Conservation (phyloP, 1,140 invertebrate genomes). For the Dendrolimus punctatus region DNA sequence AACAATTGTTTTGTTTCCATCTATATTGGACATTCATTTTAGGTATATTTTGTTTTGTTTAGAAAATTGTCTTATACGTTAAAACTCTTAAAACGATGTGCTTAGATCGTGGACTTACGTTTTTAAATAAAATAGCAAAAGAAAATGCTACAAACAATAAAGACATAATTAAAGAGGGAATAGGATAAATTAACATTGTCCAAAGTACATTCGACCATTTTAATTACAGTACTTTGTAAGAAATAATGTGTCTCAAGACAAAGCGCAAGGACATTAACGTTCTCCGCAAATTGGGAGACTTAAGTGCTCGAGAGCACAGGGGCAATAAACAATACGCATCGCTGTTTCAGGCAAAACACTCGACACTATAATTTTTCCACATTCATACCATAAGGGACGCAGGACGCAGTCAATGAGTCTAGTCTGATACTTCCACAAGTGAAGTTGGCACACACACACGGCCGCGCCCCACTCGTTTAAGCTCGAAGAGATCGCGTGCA, state of each 20-base stretch:
- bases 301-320: slow-evolving; percentile 42
- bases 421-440: slow-evolving; percentile 62
- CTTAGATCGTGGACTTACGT: too few species aligned
- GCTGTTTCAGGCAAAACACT: slow-evolving; percentile 65
- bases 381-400: slow-evolving; percentile 70
- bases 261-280: slow-evolving; percentile 51
- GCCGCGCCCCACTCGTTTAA: slow-evolving; percentile 59
- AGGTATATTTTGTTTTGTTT: background rate
- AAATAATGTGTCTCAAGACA: slow-evolving; percentile 54
- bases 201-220: slow-evolving; percentile 24
- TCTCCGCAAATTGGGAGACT: slow-evolving; percentile 54
- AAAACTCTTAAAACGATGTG: too few species aligned
- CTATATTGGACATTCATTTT: background rate
- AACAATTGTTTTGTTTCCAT: slow-evolving; percentile 1
- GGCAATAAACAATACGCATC: slow-evolving; percentile 61
- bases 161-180: slow-evolving; percentile 3
- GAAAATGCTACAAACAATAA: slow-evolving; percentile 1
- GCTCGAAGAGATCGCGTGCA: slow-evolving; percentile 64
- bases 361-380: slow-evolving; percentile 70
- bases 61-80: too few species aligned
- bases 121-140: too few species aligned
- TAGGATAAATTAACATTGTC: slow-evolving; percentile 18
- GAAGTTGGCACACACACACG: slow-evolving; percentile 53
- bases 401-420: slow-evolving; percentile 71
- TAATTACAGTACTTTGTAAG: slow-evolving; percentile 55